These are phyloP conservation scores for Chelonia mydas DNA, from an alignment of 2,797 vertebrate genomes.

Conservation along the genomic window DNA sequence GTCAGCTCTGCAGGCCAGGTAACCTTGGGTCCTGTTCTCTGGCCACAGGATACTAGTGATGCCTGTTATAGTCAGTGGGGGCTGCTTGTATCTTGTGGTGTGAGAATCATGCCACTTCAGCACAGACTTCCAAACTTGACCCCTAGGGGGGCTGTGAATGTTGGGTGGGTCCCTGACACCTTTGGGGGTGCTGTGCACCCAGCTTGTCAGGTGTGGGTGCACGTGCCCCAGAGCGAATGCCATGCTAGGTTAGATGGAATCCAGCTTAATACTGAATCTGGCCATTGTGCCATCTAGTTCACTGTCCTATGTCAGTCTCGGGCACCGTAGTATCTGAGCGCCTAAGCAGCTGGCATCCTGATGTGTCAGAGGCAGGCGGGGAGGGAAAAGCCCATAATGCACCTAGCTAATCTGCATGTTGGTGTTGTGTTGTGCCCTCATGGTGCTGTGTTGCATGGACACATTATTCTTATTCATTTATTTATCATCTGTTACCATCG, in stretches of 20 bases:
- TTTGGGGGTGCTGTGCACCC: background rate
- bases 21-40: background rate
- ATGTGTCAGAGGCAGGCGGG: background rate
- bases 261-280: background rate
- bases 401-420: background rate
- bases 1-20: background rate
- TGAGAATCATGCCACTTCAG: background rate
- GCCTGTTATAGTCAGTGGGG: background rate
- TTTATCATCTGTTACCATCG: background rate
- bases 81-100: background rate
- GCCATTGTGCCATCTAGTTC: background rate
- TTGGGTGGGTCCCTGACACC: background rate
- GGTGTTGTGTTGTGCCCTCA: background rate
- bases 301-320: background rate
- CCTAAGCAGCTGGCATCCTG: background rate
- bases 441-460: background rate
- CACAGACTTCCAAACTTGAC: background rate
- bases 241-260: background rate
- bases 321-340: background rate
- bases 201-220: background rate
- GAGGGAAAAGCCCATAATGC: background rate
- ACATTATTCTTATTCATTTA: background rate
- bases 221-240: background rate
- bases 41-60: background rate
- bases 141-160: background rate